Conservation (phyloP, 2,113 vertebrate species). For the Petaurus breviceps region DNA sequence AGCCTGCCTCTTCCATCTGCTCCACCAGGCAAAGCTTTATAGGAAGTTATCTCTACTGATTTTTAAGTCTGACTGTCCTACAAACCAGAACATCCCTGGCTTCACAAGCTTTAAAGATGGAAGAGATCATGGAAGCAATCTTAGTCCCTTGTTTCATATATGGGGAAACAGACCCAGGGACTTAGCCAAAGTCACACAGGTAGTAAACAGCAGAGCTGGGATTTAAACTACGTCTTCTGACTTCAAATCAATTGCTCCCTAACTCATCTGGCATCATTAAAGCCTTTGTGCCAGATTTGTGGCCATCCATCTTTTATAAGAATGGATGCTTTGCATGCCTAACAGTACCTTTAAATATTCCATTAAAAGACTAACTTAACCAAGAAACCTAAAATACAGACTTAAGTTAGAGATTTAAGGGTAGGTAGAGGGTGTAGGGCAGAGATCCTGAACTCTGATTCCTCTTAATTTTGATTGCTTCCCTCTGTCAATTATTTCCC, state of each 20-base stretch:
- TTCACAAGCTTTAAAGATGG: neutral
- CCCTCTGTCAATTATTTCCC: neutral
- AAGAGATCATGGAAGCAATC: neutral
- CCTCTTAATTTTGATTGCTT: neutral
- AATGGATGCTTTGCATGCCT: no score
- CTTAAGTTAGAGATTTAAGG: neutral
- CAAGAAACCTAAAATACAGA: no score
- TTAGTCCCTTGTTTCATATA: neutral
- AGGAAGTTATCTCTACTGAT: neutral
- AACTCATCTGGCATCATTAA: neutral
- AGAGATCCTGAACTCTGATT: neutral
- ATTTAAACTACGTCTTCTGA: neutral
- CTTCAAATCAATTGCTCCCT: neutral
- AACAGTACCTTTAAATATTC: no score
- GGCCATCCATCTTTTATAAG: neutral
- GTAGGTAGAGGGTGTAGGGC: neutral
- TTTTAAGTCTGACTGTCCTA: neutral
- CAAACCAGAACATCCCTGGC: slow-evolving; percentile 28
- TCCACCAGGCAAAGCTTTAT: neutral
- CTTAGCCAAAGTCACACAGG: neutral
- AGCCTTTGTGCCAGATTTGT: neutral
- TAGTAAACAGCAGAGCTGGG: neutral
- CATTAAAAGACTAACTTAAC: no score
- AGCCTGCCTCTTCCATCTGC: neutral
- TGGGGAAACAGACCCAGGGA: neutral